These are phyloP conservation scores for Varanus komodoensis DNA, from an alignment of 2,113 vertebrate species.

Conservation along the genomic window DNA sequence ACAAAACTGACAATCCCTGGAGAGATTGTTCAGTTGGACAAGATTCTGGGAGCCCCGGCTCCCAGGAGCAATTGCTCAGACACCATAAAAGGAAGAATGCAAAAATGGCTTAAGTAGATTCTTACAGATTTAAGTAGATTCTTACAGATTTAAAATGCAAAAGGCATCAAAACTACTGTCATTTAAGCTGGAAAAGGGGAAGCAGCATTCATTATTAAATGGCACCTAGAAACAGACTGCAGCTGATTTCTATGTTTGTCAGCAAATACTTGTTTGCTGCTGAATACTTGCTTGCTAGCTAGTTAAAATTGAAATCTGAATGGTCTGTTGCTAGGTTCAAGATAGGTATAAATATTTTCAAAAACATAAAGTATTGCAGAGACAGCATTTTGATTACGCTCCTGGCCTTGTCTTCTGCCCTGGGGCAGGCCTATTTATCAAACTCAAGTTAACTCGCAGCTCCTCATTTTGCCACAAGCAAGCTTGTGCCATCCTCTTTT, in stretches of 20 bases:
- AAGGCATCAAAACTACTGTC: neutral
- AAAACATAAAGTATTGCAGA: neutral
- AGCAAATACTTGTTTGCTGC: neutral
- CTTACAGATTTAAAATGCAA: neutral
- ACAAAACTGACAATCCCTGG: constrained; percentile 4
- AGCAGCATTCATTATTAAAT: neutral
- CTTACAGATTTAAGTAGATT: neutral
- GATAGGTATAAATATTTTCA: neutral
- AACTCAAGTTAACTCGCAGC: neutral
- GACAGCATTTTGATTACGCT: neutral
- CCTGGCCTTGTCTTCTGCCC: neutral
- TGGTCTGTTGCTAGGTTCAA: neutral
- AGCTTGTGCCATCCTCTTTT: no score
- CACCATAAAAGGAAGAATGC: neutral
- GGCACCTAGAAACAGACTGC: neutral
- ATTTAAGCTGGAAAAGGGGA: neutral
- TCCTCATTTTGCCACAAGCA: neutral
- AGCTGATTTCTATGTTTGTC: neutral
- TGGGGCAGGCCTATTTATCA: no score
- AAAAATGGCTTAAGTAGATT: neutral
- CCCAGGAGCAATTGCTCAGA: neutral
- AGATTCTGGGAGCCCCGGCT: neutral
- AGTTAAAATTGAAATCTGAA: neutral
- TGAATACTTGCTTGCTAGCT: no score
- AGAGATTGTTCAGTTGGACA: neutral